phyloP scores from a whole-genome alignment of 2,888 invertebrate species.

The Cataglyphis albicans region DNA sequence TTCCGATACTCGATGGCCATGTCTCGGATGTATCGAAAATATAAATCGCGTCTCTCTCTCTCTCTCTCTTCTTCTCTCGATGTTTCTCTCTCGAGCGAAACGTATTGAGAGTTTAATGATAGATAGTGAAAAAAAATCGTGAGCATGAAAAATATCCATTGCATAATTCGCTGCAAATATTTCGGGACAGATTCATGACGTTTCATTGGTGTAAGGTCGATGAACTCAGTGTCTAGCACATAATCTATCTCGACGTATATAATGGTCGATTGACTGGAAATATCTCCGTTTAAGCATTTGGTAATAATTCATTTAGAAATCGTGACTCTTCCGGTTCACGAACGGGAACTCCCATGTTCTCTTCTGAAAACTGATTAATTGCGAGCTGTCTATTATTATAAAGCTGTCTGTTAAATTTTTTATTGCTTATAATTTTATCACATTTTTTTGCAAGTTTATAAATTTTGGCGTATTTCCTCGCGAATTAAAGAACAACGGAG shows the following conservation, averaged over 20 bases:
- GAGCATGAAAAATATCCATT: background rate
- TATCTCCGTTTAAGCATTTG: constrained; percentile 14
- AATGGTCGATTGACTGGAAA: constrained; percentile 31
- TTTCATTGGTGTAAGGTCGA: constrained; percentile 17
- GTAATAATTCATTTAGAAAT: constrained; percentile 45
- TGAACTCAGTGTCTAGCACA: background rate
- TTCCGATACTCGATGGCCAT: background rate
- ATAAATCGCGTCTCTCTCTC: constrained; percentile 9
- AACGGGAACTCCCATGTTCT: background rate
- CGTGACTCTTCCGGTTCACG: background rate
- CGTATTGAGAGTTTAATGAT: constrained; percentile 38
- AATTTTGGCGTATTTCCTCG: background rate
- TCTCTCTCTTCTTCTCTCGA: background rate
- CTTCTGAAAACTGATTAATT: background rate
- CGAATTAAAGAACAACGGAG: background rate
- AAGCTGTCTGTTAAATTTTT: constrained; percentile 19
- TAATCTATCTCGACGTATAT: constrained; percentile 6
- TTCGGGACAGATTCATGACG: background rate
- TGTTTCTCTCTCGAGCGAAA: background rate
- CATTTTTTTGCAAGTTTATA: constrained; percentile 10
- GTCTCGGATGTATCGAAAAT: constrained; percentile 40
- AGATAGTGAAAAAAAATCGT: background rate
- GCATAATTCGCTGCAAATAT: background rate
- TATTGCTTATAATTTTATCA: constrained; percentile 10
- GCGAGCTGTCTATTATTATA: background rate